Conservation (phyloP, 2,888 invertebrate species). For the Agrenia bidenticulata region DNA sequence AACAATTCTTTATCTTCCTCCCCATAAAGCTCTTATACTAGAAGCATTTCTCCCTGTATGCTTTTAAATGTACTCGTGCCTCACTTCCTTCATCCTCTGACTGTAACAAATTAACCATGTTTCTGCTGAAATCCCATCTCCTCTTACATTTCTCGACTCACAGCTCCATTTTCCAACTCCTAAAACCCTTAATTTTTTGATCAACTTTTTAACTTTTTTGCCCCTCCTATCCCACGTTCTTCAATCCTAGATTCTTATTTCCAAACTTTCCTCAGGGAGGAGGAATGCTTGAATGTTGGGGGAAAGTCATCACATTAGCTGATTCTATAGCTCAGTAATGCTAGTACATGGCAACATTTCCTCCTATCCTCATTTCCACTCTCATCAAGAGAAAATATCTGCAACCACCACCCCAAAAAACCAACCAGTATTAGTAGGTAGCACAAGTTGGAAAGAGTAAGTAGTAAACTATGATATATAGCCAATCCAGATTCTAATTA, state of each 20-base stretch:
- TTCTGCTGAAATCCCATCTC: conserved; percentile 29
- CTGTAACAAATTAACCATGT: conserved; percentile 32
- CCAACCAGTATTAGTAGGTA: background rate
- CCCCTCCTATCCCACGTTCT: background rate
- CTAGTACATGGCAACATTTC: background rate
- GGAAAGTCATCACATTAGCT: conserved; percentile 11
- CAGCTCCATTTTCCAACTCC: conserved; percentile 7
- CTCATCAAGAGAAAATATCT: background rate
- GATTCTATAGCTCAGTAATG: background rate
- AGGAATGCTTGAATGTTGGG: background rate
- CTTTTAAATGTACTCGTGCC: conserved; percentile 5
- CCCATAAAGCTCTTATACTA: conserved; percentile 1
- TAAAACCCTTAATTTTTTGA: conserved; percentile 29
- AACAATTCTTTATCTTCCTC: conserved; percentile 21
- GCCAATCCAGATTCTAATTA: conserved; percentile 16
- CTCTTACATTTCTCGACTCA: conserved; percentile 6
- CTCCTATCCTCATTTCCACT: background rate
- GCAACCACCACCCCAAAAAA: conserved; percentile 4
- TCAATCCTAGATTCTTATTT: conserved; percentile 19
- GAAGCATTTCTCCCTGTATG: background rate
- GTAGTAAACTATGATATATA: conserved; percentile 15
- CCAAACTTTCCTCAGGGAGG: conserved; percentile 26
- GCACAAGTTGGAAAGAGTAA: background rate
- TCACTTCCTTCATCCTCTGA: conserved; percentile 11
- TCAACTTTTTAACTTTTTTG: conserved; percentile 29